phyloP scores from a whole-genome alignment of 2,113 vertebrate species.

The Hucho hucho region DNA sequence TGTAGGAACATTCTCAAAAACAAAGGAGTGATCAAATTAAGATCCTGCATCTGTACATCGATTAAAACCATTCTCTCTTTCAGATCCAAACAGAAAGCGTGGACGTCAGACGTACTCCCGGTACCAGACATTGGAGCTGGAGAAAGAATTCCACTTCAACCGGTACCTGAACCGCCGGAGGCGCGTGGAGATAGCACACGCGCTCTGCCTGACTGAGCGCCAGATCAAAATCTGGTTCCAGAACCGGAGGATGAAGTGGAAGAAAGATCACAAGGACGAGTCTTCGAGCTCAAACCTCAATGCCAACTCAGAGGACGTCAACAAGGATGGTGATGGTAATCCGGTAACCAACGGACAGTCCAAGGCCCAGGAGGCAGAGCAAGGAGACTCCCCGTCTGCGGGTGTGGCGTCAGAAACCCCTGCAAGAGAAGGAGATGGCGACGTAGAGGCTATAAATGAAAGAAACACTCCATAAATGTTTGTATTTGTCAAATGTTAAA shows the following conservation, averaged over 20 bases:
- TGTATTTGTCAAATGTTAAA: neutral
- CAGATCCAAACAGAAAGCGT: constrained; percentile 85
- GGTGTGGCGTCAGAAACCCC: constrained; percentile 18
- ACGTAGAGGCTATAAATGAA: constrained; percentile 10
- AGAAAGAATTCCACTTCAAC: constrained; percentile 93
- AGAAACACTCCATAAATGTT: constrained; percentile 13
- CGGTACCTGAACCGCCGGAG: constrained; percentile 88
- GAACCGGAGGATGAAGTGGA: constrained; percentile 93
- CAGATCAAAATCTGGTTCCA: constrained; percentile 96
- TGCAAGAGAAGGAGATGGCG: constrained; percentile 39
- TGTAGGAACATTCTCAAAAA: too few relatives aligned
- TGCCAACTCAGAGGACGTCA: neutral
- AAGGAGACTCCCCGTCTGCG: constrained; percentile 6
- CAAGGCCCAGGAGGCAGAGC: constrained; percentile 9
- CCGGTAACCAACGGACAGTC: neutral
- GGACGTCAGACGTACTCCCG: constrained; percentile 90
- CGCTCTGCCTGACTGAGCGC: constrained; percentile 84
- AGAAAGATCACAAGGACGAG: constrained; percentile 79
- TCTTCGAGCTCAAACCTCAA: neutral
- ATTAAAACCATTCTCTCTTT: constrained; percentile 19
- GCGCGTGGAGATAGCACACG: constrained; percentile 85
- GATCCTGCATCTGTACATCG: neutral
- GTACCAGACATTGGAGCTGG: constrained; percentile 90
- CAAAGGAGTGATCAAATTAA: too few relatives aligned
- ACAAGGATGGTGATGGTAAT: constrained; percentile 18